Percentiles rank a stretch among this genome's conserved stretches.
These are phyloP conservation scores for Halocynthia roretzi DNA, from an alignment of 23 tunicate species.

Conservation along the genomic window DNA sequence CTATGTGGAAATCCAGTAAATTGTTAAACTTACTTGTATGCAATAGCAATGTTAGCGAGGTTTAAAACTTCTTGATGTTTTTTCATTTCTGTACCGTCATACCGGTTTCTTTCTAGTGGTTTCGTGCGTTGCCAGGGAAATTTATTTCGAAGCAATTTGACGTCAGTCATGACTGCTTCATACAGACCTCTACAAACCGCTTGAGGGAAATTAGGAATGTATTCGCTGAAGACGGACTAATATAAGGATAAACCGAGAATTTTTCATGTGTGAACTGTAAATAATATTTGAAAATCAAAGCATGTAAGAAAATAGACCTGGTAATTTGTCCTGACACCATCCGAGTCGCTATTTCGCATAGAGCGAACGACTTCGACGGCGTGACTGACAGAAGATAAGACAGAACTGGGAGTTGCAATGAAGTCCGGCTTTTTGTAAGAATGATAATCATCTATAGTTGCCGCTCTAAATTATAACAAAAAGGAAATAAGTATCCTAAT, in stretches of 20 bases:
- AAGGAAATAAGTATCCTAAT: too few species aligned
- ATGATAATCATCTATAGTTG: conserved; percentile 9
- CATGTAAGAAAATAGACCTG: background rate
- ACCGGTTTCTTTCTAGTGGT: background rate
- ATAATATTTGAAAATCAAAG: background rate
- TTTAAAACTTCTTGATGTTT: conserved; percentile 3
- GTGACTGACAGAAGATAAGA: conserved; percentile 13
- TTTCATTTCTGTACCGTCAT: background rate
- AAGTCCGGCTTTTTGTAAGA: background rate
- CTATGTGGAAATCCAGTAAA: too few species aligned
- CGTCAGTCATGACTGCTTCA: conserved; percentile 7
- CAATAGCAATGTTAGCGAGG: conserved; percentile 8
- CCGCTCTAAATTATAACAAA: background rate
- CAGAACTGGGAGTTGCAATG: background rate
- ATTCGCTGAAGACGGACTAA: conserved; percentile 7
- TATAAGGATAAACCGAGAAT: background rate
- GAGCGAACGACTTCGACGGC: conserved; percentile 10
- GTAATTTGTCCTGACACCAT: background rate
- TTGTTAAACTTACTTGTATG: conserved; percentile 16
- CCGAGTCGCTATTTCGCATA: background rate
- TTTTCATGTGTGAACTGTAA: background rate
- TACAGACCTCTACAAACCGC: conserved; percentile 2
- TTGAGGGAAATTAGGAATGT: conserved; percentile 10
- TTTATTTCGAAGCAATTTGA: background rate
- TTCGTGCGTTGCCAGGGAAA: too few species aligned